Evolutionary conservation across 1,140 invertebrate genomes (phyloP).

Genomic region (Homalodisca vitripennis): DNA sequence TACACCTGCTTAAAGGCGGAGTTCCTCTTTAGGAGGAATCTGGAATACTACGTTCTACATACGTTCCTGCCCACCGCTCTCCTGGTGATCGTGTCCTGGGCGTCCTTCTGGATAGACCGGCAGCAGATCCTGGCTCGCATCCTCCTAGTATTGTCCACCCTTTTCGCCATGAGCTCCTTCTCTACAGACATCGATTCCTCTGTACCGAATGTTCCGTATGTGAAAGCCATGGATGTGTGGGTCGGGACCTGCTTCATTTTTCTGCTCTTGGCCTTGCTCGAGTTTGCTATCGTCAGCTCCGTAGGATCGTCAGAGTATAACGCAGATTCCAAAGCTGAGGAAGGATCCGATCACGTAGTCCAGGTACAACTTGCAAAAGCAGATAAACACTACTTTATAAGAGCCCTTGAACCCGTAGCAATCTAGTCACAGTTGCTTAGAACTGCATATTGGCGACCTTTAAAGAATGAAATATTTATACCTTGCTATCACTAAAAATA

Average conservation of each 20-base stretch:
- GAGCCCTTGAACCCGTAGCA: too few relatives aligned
- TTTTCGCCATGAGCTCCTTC: conserved; percentile 16
- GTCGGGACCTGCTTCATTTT: not conserved
- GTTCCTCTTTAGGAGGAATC: not conserved
- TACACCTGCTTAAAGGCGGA: conserved; percentile 11
- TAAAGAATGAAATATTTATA: too few relatives aligned
- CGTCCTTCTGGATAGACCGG: conserved; percentile 11
- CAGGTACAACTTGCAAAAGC: too few relatives aligned
- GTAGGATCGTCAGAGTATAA: not conserved
- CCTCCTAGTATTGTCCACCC: conserved; percentile 4
- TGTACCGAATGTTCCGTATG: conserved; percentile 1
- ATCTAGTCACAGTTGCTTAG: too few relatives aligned
- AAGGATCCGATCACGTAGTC: too few relatives aligned
- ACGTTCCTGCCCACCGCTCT: conserved; percentile 8
- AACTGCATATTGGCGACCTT: too few relatives aligned
- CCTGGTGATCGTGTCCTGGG: conserved; percentile 15
- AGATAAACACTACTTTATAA: too few relatives aligned
- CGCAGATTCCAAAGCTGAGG: too few relatives aligned
- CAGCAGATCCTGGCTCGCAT: not conserved
- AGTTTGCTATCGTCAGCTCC: conserved; percentile 8
- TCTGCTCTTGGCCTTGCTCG: not conserved
- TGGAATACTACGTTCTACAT: conserved; percentile 2
- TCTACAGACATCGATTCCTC: conserved; percentile 8
- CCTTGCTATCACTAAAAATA: too few relatives aligned
- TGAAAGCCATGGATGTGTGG: conserved; percentile 14